Evolutionary conservation across 2,113 vertebrate genomes (phyloP).

Genomic region (Cromileptes altivelis): DNA sequence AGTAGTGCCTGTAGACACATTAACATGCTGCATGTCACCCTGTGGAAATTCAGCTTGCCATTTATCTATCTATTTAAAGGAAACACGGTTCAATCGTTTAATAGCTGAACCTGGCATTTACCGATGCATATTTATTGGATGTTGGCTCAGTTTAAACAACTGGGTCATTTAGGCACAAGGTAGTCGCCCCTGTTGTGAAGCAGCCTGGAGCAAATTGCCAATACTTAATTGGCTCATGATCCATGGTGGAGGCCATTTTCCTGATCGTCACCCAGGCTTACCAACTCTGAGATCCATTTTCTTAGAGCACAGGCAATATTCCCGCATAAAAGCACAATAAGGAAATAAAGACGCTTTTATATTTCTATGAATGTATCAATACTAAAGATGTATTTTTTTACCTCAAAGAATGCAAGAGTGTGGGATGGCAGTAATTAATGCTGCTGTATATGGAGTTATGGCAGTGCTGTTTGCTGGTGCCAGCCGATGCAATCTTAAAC

Average conservation of each 20-base stretch:
- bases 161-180: slow-evolving; percentile 45
- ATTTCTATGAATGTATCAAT: slow-evolving; percentile 84
- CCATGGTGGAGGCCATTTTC: slow-evolving; percentile 38
- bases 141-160: slow-evolving; percentile 54
- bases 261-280: slow-evolving; percentile 47
- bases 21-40: slow-evolving; percentile 79
- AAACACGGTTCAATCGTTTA: slow-evolving; percentile 63
- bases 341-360: slow-evolving; percentile 75
- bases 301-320: slow-evolving; percentile 75
- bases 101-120: slow-evolving; percentile 72
- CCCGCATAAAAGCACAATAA: slow-evolving; percentile 79
- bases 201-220: slow-evolving; percentile 55
- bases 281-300: slow-evolving; percentile 51
- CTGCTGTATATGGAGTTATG: slow-evolving; percentile 46
- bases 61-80: slow-evolving; percentile 81
- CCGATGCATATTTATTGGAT: slow-evolving; percentile 71
- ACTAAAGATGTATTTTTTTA: slow-evolving; percentile 83
- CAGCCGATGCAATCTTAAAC: slow-evolving; percentile 65
- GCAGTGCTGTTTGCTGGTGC: slow-evolving; percentile 49
- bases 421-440: slow-evolving; percentile 39
- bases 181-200: slow-evolving; percentile 46
- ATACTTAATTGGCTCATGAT: slow-evolving; percentile 49
- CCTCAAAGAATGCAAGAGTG: slow-evolving; percentile 67
- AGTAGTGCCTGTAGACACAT: slow-evolving; percentile 80
- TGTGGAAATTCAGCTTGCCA: slow-evolving; percentile 79